Evolutionary conservation across 2,113 vertebrate genomes (phyloP).

Genomic region (Pomatorhinus ruficollis): DNA sequence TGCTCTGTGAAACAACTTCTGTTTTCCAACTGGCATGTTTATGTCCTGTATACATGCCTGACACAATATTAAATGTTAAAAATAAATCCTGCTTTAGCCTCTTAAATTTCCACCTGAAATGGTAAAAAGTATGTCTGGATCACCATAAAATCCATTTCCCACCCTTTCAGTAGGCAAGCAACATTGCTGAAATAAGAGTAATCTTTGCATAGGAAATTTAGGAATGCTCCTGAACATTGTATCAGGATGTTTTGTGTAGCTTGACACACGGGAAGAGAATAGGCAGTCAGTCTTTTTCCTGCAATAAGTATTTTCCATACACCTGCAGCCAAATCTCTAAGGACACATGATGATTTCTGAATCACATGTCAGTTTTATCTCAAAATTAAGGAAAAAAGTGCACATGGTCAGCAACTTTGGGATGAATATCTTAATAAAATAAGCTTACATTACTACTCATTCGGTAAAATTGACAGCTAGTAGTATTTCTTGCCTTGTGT

Average conservation of each 20-base stretch:
- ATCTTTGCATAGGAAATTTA: not conserved
- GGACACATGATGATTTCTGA: conserved; percentile 2
- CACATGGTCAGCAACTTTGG: not conserved
- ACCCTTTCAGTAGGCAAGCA: not conserved
- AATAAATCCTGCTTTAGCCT: conserved; percentile 23
- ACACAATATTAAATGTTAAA: conserved; percentile 1
- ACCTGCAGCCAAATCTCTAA: not conserved
- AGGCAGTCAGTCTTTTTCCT: not conserved
- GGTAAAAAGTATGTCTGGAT: not conserved
- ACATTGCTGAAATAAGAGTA: conserved; percentile 13
- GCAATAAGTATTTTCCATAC: not conserved
- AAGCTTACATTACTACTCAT: not conserved
- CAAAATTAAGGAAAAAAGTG: not conserved
- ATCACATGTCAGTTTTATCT: not conserved
- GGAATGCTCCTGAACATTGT: not conserved
- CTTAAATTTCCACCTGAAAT: conserved; percentile 12
- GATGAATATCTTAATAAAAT: conserved; percentile 16
- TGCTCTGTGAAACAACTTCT: not conserved
- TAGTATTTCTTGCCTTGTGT: not conserved
- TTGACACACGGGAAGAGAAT: not conserved
- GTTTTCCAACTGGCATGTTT: not conserved
- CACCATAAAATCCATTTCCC: not conserved
- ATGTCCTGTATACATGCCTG: not conserved
- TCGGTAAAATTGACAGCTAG: not conserved
- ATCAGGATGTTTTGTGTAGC: not conserved